Evolutionary conservation across 2,888 invertebrate species (phyloP).

Genomic region (Cremastinae sp.): DNA sequence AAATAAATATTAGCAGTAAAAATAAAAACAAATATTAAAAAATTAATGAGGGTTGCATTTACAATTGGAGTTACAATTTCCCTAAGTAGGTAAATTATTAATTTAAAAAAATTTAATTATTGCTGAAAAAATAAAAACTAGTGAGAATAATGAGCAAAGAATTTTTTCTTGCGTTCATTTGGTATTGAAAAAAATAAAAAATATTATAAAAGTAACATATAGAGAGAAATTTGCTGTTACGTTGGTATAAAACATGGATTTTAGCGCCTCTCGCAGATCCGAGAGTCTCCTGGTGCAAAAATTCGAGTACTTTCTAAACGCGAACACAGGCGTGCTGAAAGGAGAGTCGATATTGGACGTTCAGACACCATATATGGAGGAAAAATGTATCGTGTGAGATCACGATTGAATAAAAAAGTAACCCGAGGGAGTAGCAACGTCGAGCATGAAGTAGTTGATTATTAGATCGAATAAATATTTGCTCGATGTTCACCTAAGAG

Average conservation of each 20-base stretch:
- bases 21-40: no score
- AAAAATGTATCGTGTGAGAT: constrained; percentile 51
- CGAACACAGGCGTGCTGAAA: constrained; percentile 21
- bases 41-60: no score
- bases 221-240: constrained; percentile 19
- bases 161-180: no score
- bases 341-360: constrained; percentile 33
- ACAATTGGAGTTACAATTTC: no score
- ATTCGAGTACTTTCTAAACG: constrained; percentile 56
- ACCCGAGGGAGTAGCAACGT: constrained; percentile 31
- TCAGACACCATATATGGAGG: constrained; percentile 34
- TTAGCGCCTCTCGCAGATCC: constrained; percentile 53
- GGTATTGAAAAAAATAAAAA: background rate
- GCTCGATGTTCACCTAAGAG: background rate
- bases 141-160: no score
- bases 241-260: constrained; percentile 48
- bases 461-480: constrained; percentile 14
- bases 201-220: background rate
- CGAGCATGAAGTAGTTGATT: constrained; percentile 19
- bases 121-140: no score
- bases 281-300: constrained; percentile 16
- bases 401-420: constrained; percentile 30
- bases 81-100: no score
- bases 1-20: background rate
- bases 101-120: no score